Evolutionary conservation across 2,797 vertebrate species (phyloP), one percentile per base, ranked within the genome.

Genomic region (Chaenodraco wilsoni): DNA sequence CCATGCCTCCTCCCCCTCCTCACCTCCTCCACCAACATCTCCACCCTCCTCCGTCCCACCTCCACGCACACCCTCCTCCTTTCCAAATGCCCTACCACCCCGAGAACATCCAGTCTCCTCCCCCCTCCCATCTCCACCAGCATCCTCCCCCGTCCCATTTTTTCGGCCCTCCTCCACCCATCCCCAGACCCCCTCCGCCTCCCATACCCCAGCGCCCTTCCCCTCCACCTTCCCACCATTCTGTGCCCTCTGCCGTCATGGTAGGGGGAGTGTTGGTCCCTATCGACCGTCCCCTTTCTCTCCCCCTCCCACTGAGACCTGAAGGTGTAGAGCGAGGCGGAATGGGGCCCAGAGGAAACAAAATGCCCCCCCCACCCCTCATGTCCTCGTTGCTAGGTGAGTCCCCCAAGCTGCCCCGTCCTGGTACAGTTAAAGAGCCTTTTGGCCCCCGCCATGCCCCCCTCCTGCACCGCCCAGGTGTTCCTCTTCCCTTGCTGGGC

Each of bases 341-440:
- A 31, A 3, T 76, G 27, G 90, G 87, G n/a, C 77, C 72, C 46
- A 78, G 91, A 79, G 81, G 88, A 67, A 50, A 52, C 44, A 92
- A 91, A 74, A 62, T 70, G 23, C 71, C 56, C 40, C 90, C 87
- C 40, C 88, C 78, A 4, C 88, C 91, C 44, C 90, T 91, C 61
- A 91, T 93, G 86, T 65, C 88, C 46, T 88, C 95, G 0, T 72
- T 94, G 70, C 82, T 94, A 11, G 95, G 95, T 17, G 95, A 96
- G 1, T 93, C 91, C 54, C 91, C 92, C 3, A 95, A 88, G 78
- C 67, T 92, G 6, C 91, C 95, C 49, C 95, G 95, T 62, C 92
- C 93, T 21, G 96, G 96, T 88, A 94, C 96, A 5, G 88, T 97
- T 65, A 97, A 96, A 84, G 96, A 98, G 88, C 92, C 93, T 71